Conservation (phyloP, 2,888 invertebrate species). For the Bedellia somnulentella region DNA sequence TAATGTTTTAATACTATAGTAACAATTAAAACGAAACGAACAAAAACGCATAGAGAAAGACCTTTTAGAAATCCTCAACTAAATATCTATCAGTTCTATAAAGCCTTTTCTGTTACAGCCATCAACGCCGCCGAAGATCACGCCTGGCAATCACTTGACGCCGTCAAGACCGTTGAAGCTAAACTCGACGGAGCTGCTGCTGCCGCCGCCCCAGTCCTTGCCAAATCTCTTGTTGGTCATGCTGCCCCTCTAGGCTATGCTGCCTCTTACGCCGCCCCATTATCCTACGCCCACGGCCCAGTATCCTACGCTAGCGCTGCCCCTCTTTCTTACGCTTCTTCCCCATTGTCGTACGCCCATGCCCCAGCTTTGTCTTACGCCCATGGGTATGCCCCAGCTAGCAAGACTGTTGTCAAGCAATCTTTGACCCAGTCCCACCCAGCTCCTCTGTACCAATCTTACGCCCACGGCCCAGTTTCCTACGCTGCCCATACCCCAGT, state of each 20-base stretch:
- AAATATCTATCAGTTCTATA: too few species aligned
- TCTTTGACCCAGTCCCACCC: constrained; percentile 37
- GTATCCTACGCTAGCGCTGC: constrained; percentile 15
- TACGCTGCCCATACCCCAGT: constrained; percentile 27
- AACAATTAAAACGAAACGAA: too few species aligned
- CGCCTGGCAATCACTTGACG: constrained; percentile 49
- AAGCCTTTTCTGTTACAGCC: too few species aligned
- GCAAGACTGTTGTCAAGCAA: constrained; percentile 30
- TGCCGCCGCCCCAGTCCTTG: constrained; percentile 41
- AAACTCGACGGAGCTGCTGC: constrained; percentile 49
- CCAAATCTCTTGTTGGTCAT: constrained; percentile 45
- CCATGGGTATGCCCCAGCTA: constrained; percentile 6
- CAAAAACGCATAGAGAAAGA: too few species aligned
- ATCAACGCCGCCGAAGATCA: constrained; percentile 51
- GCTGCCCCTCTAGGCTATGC: constrained; percentile 15
- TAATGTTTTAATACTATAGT: too few species aligned
- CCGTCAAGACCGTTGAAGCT: constrained; percentile 44
- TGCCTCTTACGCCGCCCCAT: constrained; percentile 10
- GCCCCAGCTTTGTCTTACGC: constrained; percentile 10
- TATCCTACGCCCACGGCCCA: constrained; percentile 14
- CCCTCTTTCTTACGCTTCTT: constrained; percentile 8
- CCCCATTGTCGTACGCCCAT: constrained; percentile 13
- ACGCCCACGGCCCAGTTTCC: constrained; percentile 14
- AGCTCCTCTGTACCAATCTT: constrained; percentile 11
- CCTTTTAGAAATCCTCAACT: too few species aligned